Percentiles rank a stretch among this genome's conserved stretches.
phyloP scores from a whole-genome alignment of 2,113 vertebrate species.

The Catagonus wagneri region DNA sequence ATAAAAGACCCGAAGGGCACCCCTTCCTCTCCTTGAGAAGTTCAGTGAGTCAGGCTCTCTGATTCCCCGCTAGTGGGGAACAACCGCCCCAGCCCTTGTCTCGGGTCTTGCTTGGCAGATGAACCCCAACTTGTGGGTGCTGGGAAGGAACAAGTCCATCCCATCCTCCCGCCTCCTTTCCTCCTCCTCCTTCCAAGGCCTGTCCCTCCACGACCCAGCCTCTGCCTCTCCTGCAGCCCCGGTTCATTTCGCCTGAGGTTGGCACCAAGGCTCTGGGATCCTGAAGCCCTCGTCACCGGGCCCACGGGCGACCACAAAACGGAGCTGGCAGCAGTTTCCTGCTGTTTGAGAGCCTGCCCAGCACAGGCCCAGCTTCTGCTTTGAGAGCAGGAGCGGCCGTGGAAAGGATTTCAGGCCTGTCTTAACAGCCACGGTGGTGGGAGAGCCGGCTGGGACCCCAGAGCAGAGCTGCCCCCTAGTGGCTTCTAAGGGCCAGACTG shows the following conservation, averaged over 20 bases:
- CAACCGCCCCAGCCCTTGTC: background rate
- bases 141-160: background rate
- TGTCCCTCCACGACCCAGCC: background rate
- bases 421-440: no score
- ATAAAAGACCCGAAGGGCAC: background rate
- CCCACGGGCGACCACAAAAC: background rate
- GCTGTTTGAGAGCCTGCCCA: background rate
- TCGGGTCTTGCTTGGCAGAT: background rate
- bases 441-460: no score
- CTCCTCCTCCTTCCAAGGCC: background rate
- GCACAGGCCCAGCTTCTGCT: background rate
- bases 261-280: background rate
- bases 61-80: background rate
- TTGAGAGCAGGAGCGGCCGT: background rate
- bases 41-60: background rate
- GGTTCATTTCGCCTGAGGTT: background rate
- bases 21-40: background rate
- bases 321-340: background rate
- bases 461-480: constrained; percentile 50
- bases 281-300: background rate
- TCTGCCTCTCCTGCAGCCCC: background rate
- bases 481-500: background rate
- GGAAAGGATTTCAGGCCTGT: background rate
- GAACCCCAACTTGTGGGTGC: background rate
- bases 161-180: background rate